Evolutionary conservation across 1,140 invertebrate species (phyloP), one percentile per base, ranked within the genome.

Genomic region (Leptoteleia sp.): DNA sequence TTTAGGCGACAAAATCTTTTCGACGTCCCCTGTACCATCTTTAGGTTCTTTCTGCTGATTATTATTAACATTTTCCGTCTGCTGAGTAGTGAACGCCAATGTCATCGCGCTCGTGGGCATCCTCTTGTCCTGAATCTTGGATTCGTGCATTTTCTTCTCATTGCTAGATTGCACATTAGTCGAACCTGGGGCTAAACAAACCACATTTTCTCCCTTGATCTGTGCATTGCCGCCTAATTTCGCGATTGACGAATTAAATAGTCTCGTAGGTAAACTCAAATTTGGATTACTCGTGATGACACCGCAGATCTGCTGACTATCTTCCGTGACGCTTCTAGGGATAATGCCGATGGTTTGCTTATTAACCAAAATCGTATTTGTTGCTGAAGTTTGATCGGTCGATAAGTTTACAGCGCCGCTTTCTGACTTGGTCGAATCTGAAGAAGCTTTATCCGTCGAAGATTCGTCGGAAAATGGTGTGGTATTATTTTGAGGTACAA

Each of bases 221-320:
- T 59, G 70, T 1, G 42, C 43, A 4, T 11, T 16, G 15, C 59
- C 6, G 22, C 40, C 16, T 1, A 89, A 13, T 71, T 90, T 89
- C 6, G 83, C 82, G 35, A 85, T 85, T 4, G 85, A 81, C 1
- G 88, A 87, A 43, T 89, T 90, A 47, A 86, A 88, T n/a, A 90
- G 48, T 37, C 88, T 80, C 22, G 88, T 79, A 0, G 88, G 86
- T 6, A 89, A 52, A 1, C 81, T 76, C 1, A 89, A 52, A 47
- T 84, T 87, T 0, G 87, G 85, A 76, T 87, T 89, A 47, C 87
- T 90, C 0, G 89, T 87, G 31, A 90, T 90, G 0, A 90, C 89
- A 0, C 89, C 85, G 54, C 88, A 89, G 37, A 89, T 84, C 17
- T 89, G 87, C 25, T 88, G 88, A 27, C 6, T 82, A 45, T 76